Evolutionary conservation across 2,888 invertebrate species (phyloP).

Genomic region (Magallana nippona): DNA sequence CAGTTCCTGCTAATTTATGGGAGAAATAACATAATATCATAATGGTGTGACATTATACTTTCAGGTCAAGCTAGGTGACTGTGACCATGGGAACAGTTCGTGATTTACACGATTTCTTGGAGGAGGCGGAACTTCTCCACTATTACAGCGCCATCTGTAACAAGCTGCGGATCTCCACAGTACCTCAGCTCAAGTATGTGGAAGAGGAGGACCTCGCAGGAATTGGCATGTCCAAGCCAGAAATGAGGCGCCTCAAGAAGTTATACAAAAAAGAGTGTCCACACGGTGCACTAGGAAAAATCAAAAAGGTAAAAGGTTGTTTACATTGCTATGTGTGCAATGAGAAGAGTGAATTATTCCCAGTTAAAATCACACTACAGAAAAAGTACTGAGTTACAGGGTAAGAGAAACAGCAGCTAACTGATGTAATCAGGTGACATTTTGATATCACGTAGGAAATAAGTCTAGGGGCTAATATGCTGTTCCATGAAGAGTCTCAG

Average conservation of each 20-base stretch:
- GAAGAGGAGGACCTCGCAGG: conserved; percentile 93
- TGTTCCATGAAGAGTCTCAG: too few species aligned
- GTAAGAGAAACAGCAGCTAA: too few species aligned
- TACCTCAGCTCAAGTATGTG: conserved; percentile 89
- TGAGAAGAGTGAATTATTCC: background rate
- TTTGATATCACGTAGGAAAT: too few species aligned
- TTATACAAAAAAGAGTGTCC: conserved; percentile 96
- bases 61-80: conserved; percentile 47
- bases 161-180: conserved; percentile 86
- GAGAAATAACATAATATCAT: too few species aligned
- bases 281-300: conserved; percentile 94
- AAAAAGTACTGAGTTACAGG: background rate
- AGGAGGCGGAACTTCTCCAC: conserved; percentile 95
- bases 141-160: conserved; percentile 90
- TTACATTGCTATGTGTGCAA: background rate
- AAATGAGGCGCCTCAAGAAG: conserved; percentile 95
- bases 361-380: background rate
- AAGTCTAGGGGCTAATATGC: too few species aligned
- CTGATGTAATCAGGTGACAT: too few species aligned
- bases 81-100: conserved; percentile 67
- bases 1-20: too few species aligned
- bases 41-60: background rate
- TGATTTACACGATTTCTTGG: conserved; percentile 88
- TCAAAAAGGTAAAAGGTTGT: conserved; percentile 85
- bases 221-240: conserved; percentile 96